These are phyloP conservation scores for Heliconius hortense DNA, from an alignment of 2,888 invertebrate species.

Conservation along the genomic window DNA sequence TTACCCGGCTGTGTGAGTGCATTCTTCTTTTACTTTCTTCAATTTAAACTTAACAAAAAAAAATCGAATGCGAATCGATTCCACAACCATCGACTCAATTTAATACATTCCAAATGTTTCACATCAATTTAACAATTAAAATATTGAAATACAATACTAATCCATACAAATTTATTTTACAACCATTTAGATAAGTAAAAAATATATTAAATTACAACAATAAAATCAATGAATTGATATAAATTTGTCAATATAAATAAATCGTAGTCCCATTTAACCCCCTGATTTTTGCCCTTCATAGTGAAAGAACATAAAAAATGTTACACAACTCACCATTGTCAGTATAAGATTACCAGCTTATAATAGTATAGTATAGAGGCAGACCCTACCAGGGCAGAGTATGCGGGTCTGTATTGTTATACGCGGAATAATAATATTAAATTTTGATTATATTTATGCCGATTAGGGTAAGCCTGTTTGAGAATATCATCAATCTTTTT, in stretches of 20 bases:
- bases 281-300: conserved; percentile 58
- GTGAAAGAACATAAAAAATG: conserved; percentile 62
- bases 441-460: conserved; percentile 33
- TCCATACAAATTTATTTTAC: background rate
- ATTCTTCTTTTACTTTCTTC: too few species aligned
- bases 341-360: conserved; percentile 55
- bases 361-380: conserved; percentile 59
- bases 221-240: conserved; percentile 7
- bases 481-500: conserved; percentile 28
- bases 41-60: too few species aligned
- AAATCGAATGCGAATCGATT: too few species aligned
- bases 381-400: conserved; percentile 37
- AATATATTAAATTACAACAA: background rate
- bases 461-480: conserved; percentile 28
- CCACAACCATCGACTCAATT: too few species aligned
- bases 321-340: conserved; percentile 70
- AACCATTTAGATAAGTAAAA: background rate
- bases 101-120: background rate
- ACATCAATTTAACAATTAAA: background rate
- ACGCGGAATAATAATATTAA: conserved; percentile 41
- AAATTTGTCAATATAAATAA: conserved; percentile 48
- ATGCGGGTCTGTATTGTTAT: conserved; percentile 67
- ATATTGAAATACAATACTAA: background rate
- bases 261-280: conserved; percentile 56
- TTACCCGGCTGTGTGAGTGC: too few species aligned